phyloP scores from a whole-genome alignment of 2,797 vertebrate genomes.

The Uromys caudimaculatus region DNA sequence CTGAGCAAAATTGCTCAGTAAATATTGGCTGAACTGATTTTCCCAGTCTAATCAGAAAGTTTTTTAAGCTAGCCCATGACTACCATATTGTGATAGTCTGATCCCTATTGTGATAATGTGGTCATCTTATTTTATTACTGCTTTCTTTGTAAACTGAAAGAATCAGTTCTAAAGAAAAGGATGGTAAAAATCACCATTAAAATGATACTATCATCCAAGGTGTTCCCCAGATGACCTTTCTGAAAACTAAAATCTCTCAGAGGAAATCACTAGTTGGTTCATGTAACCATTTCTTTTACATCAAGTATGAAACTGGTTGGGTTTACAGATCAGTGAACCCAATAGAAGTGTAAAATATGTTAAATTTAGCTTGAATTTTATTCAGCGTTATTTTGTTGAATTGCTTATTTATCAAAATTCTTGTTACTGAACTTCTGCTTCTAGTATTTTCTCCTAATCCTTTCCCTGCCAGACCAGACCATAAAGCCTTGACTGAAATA shows the following conservation, averaged over 20 bases:
- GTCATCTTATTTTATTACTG: fast-evolving
- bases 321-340: slow-evolving; percentile 57
- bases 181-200: background rate
- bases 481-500: background rate
- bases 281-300: slow-evolving; percentile 44
- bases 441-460: background rate
- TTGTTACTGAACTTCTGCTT: background rate
- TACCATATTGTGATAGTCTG: background rate
- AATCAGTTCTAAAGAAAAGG: background rate
- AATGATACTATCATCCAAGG: background rate
- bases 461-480: background rate
- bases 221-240: background rate
- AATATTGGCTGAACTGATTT: slow-evolving; percentile 7
- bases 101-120: background rate
- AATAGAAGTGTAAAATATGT: slow-evolving; percentile 24
- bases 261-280: slow-evolving; percentile 59
- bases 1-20: background rate
- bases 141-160: background rate
- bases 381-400: background rate
- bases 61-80: background rate
- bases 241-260: slow-evolving; percentile 56
- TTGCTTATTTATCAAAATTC: slow-evolving; percentile 38
- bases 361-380: slow-evolving; percentile 55
- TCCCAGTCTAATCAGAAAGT: background rate
- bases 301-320: slow-evolving; percentile 53